A percentile compares a stretch with the other conserved stretches of the same genome.
Conservation (phyloP, 1,140 invertebrate genomes). For the Megalopta genalis region DNA sequence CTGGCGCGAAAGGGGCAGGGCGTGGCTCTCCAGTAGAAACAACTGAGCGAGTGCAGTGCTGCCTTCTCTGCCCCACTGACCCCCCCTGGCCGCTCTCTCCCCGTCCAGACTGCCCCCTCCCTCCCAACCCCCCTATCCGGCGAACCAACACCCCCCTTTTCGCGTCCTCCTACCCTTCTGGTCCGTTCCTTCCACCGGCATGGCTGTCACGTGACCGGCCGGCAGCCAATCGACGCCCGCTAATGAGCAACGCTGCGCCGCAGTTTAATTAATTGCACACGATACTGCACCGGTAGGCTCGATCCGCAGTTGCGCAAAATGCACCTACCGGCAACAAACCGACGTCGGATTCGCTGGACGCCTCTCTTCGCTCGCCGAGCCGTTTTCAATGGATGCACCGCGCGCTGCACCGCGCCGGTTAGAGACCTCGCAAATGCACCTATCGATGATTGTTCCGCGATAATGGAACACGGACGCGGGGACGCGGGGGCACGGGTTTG, state of each 20-base stretch:
- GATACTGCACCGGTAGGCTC: constrained; percentile 50
- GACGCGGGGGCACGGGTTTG: not conserved
- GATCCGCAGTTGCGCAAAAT: constrained; percentile 58
- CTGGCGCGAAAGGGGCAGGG: constrained; percentile 74
- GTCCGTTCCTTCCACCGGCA: constrained; percentile 44
- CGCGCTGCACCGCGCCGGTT: not conserved
- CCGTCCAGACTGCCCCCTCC: constrained; percentile 56
- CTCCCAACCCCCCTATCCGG: constrained; percentile 60
- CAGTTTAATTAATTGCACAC: constrained; percentile 63
- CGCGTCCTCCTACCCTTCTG: constrained; percentile 68
- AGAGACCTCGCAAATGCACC: not conserved
- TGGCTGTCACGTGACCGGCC: constrained; percentile 61
- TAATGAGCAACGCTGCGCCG: constrained; percentile 62
- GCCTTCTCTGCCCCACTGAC: constrained; percentile 56
- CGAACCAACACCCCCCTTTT: constrained; percentile 71
- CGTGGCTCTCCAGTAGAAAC: constrained; percentile 78
- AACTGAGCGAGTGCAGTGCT: constrained; percentile 70
- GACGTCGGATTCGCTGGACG: not conserved
- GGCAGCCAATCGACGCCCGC: constrained; percentile 64
- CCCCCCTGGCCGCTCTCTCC: constrained; percentile 11
- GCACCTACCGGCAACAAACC: constrained; percentile 4
- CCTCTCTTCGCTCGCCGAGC: no score
- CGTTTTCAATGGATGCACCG: not conserved
- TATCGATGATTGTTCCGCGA: not conserved
- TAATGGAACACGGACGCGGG: not conserved